Evolutionary conservation across 2,113 vertebrate species (phyloP).

Genomic region (Psettodes erumei): DNA sequence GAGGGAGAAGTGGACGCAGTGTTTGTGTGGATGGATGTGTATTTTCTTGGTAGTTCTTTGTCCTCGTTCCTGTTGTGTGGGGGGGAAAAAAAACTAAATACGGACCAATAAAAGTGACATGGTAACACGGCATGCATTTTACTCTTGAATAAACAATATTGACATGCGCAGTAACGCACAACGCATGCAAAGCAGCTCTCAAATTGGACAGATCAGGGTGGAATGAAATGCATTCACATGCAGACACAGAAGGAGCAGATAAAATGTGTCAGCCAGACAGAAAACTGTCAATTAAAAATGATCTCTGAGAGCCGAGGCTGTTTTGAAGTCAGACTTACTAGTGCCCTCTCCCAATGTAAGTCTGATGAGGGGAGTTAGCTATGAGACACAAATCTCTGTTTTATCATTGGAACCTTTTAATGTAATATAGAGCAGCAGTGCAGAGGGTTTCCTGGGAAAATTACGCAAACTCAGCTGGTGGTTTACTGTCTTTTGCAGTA

Average conservation of each 20-base stretch:
- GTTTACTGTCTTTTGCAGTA: not conserved
- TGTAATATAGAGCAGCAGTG: not conserved
- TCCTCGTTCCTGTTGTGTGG: not conserved
- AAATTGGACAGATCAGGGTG: constrained; percentile 61
- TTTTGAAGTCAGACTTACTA: constrained; percentile 63
- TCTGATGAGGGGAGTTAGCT: constrained; percentile 56
- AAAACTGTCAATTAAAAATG: constrained; percentile 83
- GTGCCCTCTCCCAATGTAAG: constrained; percentile 26
- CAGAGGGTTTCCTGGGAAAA: not conserved
- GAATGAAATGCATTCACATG: constrained; percentile 63
- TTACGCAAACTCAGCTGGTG: not conserved
- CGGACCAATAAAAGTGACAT: constrained; percentile 25
- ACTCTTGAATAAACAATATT: constrained; percentile 57
- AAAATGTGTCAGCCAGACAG: constrained; percentile 69
- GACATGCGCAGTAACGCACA: constrained; percentile 61
- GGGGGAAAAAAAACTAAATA: constrained; percentile 18
- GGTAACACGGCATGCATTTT: constrained; percentile 33
- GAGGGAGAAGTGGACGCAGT: constrained; percentile 10
- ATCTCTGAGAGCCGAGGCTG: constrained; percentile 68
- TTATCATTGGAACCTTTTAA: constrained; percentile 22
- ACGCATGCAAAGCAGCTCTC: constrained; percentile 57
- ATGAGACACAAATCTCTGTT: constrained; percentile 36
- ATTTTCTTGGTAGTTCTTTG: constrained; percentile 16
- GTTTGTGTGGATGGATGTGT: constrained; percentile 34
- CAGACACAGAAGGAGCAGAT: constrained; percentile 54